A percentile compares a stretch with the other conserved stretches of the same genome.
Conservation (phyloP, 2,797 vertebrate species). For the Cirrhinus mrigala region DNA sequence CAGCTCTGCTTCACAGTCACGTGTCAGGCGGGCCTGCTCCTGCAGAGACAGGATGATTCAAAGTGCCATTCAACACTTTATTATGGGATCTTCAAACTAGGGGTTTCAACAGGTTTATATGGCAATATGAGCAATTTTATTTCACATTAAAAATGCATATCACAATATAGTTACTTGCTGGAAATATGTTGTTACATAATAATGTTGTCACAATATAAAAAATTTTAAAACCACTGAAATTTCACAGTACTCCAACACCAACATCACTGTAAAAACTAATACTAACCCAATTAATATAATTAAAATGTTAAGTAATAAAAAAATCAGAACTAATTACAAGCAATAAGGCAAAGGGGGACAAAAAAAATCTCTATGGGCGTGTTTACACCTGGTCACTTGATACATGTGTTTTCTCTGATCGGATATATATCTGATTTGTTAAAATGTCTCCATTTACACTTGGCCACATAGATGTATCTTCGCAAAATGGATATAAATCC, state of each 20-base stretch:
- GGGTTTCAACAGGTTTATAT: background rate
- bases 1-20: conserved; percentile 75
- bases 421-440: too few species aligned
- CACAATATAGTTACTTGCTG: background rate
- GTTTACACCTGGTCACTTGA: too few species aligned
- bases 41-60: conserved; percentile 58
- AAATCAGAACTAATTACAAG: background rate
- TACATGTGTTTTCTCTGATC: too few species aligned
- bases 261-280: background rate
- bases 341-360: background rate
- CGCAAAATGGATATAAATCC: too few species aligned
- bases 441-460: too few species aligned
- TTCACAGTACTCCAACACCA: background rate
- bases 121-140: background rate
- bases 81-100: background rate
- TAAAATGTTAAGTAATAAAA: background rate
- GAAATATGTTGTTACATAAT: too few species aligned
- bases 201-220: background rate
- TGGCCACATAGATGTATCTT: too few species aligned
- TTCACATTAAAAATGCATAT: background rate
- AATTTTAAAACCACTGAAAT: background rate
- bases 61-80: background rate
- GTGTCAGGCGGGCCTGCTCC: conserved; percentile 76
- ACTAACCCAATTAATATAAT: background rate
- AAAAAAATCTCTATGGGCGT: background rate